phyloP scores from a whole-genome alignment of 2,888 invertebrate species.

The Chrysotoxum bicinctum region DNA sequence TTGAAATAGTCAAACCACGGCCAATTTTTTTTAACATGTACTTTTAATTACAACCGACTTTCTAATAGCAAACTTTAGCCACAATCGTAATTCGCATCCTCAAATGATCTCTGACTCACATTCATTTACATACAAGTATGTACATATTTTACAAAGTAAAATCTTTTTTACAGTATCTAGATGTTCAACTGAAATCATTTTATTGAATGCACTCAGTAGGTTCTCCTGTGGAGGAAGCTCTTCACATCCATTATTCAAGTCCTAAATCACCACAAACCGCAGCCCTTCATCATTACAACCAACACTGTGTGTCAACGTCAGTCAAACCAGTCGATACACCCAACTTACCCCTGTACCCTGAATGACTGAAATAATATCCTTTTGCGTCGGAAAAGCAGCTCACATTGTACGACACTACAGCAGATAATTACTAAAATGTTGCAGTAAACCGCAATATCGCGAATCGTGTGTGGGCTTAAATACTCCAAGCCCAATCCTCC shows the following conservation, averaged over 20 bases:
- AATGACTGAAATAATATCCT: slow-evolving; percentile 37
- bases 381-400: slow-evolving; percentile 32
- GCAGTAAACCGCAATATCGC: slow-evolving; percentile 60
- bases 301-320: slow-evolving; percentile 59
- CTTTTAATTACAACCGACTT: neutral
- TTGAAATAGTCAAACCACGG: neutral
- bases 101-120: slow-evolving; percentile 32
- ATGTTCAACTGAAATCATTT: slow-evolving; percentile 55
- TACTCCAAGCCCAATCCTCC: neutral
- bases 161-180: neutral
- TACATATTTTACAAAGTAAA: slow-evolving; percentile 17
- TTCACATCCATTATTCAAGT: slow-evolving; percentile 66
- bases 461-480: neutral
- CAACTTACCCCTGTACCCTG: neutral
- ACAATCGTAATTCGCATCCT: slow-evolving; percentile 29
- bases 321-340: slow-evolving; percentile 39
- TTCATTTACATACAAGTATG: neutral
- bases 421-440: slow-evolving; percentile 66
- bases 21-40: neutral
- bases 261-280: slow-evolving; percentile 66
- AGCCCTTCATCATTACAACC: slow-evolving; percentile 56
- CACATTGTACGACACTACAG: slow-evolving; percentile 36
- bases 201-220: slow-evolving; percentile 40
- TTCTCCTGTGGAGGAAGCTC: slow-evolving; percentile 19
- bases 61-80: slow-evolving; percentile 5